These are phyloP conservation scores for Whitmania pigra DNA, from an alignment of 1,140 invertebrate genomes.

Conservation along the genomic window DNA sequence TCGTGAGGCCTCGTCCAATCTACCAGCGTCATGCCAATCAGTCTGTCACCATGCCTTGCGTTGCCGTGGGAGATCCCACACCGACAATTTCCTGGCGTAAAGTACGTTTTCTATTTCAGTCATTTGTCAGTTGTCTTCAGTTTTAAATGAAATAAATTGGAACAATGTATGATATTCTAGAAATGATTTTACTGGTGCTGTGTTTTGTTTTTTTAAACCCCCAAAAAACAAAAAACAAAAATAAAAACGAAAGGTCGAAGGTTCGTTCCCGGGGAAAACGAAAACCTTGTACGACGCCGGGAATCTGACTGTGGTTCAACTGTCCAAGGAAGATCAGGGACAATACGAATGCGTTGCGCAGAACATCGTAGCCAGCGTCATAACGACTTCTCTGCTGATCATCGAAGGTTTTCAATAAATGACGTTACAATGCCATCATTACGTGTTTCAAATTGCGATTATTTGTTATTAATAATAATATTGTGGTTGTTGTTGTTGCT, in stretches of 20 bases:
- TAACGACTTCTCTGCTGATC: slow-evolving; percentile 73
- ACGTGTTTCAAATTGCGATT: background rate
- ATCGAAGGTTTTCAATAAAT: slow-evolving; percentile 55
- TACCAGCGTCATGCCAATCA: slow-evolving; percentile 36
- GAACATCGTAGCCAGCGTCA: slow-evolving; percentile 84
- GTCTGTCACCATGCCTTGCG: slow-evolving; percentile 64
- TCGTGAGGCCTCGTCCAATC: slow-evolving; percentile 37
- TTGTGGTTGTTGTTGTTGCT: no score
- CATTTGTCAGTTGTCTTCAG: no score
- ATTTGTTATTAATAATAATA: no score
- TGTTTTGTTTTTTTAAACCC: no score
- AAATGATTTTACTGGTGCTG: no score
- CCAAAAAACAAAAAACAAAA: no score
- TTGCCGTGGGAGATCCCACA: slow-evolving; percentile 77
- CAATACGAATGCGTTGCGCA: slow-evolving; percentile 84
- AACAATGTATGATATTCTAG: no score
- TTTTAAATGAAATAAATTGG: no score
- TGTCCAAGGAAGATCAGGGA: slow-evolving; percentile 77
- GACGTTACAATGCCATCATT: background rate
- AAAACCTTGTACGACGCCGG: slow-evolving; percentile 47
- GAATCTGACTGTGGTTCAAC: slow-evolving; percentile 77
- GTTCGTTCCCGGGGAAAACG: slow-evolving; percentile 18
- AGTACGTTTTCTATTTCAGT: slow-evolving; percentile 46
- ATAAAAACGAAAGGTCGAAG: slow-evolving; percentile 6
- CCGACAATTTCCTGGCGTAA: slow-evolving; percentile 79